Percentiles rank a stretch among this genome's conserved stretches.
Evolutionary conservation across 2,113 vertebrate species (phyloP).

Genomic region (Pygoscelis adeliae): DNA sequence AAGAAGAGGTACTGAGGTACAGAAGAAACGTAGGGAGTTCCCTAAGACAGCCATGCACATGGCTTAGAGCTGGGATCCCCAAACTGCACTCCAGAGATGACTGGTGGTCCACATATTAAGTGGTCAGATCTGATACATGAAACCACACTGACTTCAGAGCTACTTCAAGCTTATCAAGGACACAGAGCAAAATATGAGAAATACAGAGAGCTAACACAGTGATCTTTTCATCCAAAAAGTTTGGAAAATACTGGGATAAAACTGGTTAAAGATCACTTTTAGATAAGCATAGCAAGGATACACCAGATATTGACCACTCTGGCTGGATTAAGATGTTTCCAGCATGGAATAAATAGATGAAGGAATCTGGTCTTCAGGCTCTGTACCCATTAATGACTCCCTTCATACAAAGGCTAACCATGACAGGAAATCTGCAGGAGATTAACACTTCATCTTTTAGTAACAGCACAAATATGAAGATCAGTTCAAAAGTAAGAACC

Average conservation of each 20-base stretch:
- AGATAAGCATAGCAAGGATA: not conserved
- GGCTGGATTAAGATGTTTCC: not conserved
- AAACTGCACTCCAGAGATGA: not conserved
- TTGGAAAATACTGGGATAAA: not conserved
- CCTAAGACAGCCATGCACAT: not conserved
- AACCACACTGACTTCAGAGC: not conserved
- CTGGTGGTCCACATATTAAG: not conserved
- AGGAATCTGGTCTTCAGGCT: not conserved
- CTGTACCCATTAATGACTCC: not conserved
- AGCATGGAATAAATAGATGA: not conserved
- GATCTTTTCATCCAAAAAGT: not conserved
- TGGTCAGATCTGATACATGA: not conserved
- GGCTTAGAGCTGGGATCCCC: not conserved
- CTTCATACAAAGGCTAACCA: not conserved
- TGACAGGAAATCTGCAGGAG: not conserved
- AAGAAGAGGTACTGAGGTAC: not conserved
- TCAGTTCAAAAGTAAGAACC: not conserved
- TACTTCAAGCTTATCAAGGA: not conserved
- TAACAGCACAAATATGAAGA: not conserved
- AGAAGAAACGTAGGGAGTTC: not conserved
- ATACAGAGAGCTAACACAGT: not conserved
- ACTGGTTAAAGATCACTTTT: not conserved
- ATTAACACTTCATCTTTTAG: not conserved
- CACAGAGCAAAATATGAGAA: not conserved
- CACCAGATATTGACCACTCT: not conserved